Base-by-base conservation (phyloP, 2,113 vertebrate genomes). In the Hippocampus barbouri region DNA sequence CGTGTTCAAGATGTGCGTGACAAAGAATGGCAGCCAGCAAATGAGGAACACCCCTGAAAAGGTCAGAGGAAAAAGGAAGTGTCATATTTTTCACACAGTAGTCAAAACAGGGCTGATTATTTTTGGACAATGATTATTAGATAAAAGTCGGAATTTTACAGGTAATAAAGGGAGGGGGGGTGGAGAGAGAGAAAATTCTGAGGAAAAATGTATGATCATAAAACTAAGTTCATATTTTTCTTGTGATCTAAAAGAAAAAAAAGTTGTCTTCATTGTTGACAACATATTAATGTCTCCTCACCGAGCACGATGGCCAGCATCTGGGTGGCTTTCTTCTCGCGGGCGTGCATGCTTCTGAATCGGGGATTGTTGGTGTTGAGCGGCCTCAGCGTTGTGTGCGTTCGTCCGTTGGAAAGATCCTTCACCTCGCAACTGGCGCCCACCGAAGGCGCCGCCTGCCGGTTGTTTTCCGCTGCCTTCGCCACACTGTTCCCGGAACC, bases 11-110 rank as follows among this genome's bases (percentile, higher is more conserved):
- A 98, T 92, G 79, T 97, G 96, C 72, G 93, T 95, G 91, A 97
- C 90, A 90, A 98, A 98, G 91, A 97, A 98, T 21, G 95, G 95
- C 82, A 98, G 89, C 95, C 96, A 98, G 91, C 96, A 98, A 88
- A 97, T 91, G 87, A 98, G 93, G 88, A 98, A 98, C 60, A 96
- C 88, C 34, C 95, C 96, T 97, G 86, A 30, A 75, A 70, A 53
- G 69, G 15, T 20, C 12, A 59, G 49, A 8, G 10, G 25, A 34
- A 43, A 45, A 38, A 38, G 5, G 5, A 45, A 45, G 14, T 45
- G 43, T 6, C 34, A 45, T 49, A 49, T 49, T 49, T 49, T 6
- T 49, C 15, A 15, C 16, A 16, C 47, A 49, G 5, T 5, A 18
- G 14, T 49, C 47, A 51, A 51, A 20, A 51, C 6, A 20, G 18